Conservation (phyloP, 1,140 invertebrate species). For the Lasioglossum baleicum region DNA sequence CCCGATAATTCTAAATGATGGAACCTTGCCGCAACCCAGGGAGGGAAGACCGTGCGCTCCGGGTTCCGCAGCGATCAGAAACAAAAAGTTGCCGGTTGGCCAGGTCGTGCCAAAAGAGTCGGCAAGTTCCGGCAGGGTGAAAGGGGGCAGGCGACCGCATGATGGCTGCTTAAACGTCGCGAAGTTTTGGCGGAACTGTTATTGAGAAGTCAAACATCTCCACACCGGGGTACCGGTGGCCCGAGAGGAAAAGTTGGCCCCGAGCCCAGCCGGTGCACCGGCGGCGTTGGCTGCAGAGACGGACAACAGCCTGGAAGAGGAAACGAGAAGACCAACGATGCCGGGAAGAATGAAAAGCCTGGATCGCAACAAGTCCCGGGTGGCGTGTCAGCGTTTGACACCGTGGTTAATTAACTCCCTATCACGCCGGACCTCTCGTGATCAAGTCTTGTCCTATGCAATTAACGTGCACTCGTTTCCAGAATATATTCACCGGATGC, state of each 20-base stretch:
- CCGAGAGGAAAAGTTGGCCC: too few relatives aligned
- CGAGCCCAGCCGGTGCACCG: conserved; percentile 12
- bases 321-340: background rate
- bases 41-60: too few relatives aligned
- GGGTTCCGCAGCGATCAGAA: background rate
- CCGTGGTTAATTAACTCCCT: conserved; percentile 57
- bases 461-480: conserved; percentile 46
- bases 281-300: conserved; percentile 29
- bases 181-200: conserved; percentile 54
- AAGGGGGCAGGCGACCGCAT: background rate
- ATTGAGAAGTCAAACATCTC: conserved; percentile 58
- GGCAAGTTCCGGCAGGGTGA: background rate
- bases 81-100: background rate
- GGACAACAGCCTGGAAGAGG: background rate
- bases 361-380: conserved; percentile 37
- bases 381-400: conserved; percentile 41
- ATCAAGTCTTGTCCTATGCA: conserved; percentile 55
- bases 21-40: too few relatives aligned
- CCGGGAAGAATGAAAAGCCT: background rate
- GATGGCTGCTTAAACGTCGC: conserved; percentile 53
- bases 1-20: too few relatives aligned
- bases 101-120: background rate
- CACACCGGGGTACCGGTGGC: background rate
- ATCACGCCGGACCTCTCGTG: conserved; percentile 23
- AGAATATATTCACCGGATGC: conserved; percentile 22